A percentile compares a stretch with the other conserved stretches of the same genome.
These are phyloP conservation scores for Galeopterus variegatus DNA, from an alignment of 2,113 vertebrate genomes.

Conservation along the genomic window DNA sequence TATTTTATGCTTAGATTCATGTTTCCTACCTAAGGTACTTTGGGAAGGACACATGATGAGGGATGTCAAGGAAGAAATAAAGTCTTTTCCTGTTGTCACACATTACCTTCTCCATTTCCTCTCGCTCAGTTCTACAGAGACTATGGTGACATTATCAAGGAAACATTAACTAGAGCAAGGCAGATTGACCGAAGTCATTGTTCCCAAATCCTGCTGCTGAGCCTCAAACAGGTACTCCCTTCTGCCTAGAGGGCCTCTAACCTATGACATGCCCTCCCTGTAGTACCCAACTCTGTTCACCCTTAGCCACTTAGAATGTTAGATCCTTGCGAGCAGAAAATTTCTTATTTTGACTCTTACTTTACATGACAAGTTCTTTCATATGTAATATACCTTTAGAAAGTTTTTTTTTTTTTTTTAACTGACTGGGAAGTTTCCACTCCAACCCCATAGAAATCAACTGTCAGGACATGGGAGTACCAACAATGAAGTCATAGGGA, in stretches of 20 bases:
- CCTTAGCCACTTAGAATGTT: background rate
- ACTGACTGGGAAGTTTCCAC: background rate
- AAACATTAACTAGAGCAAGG: conserved; percentile 91
- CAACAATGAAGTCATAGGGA: background rate
- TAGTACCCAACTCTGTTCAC: background rate
- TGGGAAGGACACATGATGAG: conserved; percentile 36
- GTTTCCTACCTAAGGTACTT: background rate
- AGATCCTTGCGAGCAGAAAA: background rate
- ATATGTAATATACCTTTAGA: background rate
- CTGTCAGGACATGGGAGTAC: background rate
- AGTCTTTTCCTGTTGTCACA: background rate
- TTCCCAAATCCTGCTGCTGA: conserved; percentile 92
- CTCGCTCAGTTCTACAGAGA: conserved; percentile 91
- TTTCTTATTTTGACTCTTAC: conserved; percentile 50
- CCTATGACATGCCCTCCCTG: background rate
- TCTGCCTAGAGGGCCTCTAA: background rate
- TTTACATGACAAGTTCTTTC: background rate
- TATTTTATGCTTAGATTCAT: background rate
- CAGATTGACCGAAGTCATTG: conserved; percentile 90
- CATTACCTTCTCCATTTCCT: background rate
- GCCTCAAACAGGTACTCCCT: conserved; percentile 92
- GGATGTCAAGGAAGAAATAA: conserved; percentile 2
- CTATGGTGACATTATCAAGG: conserved; percentile 96
- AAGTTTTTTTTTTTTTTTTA: conserved; percentile 12
- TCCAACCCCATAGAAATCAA: background rate